Percentiles rank a stretch among this genome's conserved stretches.
Conservation (phyloP, 2,888 invertebrate genomes). For the Leptura quadrifasciata region DNA sequence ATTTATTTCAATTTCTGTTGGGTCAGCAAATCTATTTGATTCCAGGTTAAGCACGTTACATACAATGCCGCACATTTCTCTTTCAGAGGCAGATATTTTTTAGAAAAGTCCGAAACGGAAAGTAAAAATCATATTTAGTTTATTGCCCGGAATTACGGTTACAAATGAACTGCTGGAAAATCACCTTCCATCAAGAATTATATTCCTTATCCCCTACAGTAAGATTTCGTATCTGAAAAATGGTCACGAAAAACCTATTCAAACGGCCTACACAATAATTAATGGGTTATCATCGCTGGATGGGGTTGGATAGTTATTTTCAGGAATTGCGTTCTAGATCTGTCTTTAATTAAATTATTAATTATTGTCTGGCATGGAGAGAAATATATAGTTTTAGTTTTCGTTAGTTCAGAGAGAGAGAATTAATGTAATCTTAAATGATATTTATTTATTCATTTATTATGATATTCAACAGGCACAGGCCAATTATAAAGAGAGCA, state of each 20-base stretch:
- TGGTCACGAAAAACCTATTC: not conserved
- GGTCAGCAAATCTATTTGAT: slow-evolving; percentile 1
- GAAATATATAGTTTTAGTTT: not conserved
- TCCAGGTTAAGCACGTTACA: slow-evolving; percentile 1
- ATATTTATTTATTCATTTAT: too few species aligned
- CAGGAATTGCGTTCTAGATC: not conserved
- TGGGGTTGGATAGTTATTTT: not conserved
- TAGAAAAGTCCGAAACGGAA: not conserved
- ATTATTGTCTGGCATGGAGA: not conserved
- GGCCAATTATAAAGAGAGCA: too few species aligned
- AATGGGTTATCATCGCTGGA: not conserved
- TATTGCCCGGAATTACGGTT: slow-evolving; percentile 15
- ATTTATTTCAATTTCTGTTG: slow-evolving; percentile 17
- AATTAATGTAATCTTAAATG: too few species aligned
- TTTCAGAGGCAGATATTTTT: slow-evolving; percentile 1
- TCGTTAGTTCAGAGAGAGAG: too few species aligned
- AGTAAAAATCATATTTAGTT: slow-evolving; percentile 14
- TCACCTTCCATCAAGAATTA: not conserved
- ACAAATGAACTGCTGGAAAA: not conserved
- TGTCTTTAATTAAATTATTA: not conserved
- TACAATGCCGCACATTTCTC: slow-evolving; percentile 15
- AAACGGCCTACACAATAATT: not conserved
- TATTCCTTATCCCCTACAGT: not conserved
- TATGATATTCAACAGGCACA: too few species aligned
- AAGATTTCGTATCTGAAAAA: not conserved